Evolutionary conservation across 2,113 vertebrate genomes (phyloP).

Genomic region (Engraulis encrasicolus): DNA sequence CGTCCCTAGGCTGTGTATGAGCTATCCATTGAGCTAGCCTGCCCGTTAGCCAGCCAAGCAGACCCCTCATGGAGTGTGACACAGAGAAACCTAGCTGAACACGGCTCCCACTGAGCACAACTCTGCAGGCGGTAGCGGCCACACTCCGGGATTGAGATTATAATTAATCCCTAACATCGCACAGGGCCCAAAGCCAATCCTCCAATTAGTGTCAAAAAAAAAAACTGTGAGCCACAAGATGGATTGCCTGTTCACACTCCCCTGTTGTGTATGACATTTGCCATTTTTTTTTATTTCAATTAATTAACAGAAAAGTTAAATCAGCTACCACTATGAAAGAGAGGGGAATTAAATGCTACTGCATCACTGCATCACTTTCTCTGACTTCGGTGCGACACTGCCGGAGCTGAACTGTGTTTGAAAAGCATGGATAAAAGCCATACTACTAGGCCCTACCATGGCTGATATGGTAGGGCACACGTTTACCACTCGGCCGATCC

Average conservation of each 20-base stretch:
- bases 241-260: background rate
- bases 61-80: background rate
- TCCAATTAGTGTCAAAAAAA: background rate
- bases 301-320: background rate
- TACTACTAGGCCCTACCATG: too few species aligned
- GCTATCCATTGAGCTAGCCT: too few species aligned
- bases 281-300: background rate
- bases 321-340: background rate
- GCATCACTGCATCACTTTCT: background rate
- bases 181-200: background rate
- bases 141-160: constrained; percentile 5
- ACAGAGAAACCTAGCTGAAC: background rate
- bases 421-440: too few species aligned
- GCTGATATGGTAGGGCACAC: too few species aligned
- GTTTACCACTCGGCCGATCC: too few species aligned
- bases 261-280: background rate
- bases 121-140: background rate
- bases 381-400: background rate
- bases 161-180: constrained; percentile 13
- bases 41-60: background rate
- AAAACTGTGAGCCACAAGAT: background rate
- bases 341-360: background rate
- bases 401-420: background rate
- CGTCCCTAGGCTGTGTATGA: too few species aligned
- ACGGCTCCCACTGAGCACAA: background rate